Evolutionary conservation across 37 sponge, comb jelly and placozoan genomes (phyloP).

Genomic region (Cliona cf. orientalis): DNA sequence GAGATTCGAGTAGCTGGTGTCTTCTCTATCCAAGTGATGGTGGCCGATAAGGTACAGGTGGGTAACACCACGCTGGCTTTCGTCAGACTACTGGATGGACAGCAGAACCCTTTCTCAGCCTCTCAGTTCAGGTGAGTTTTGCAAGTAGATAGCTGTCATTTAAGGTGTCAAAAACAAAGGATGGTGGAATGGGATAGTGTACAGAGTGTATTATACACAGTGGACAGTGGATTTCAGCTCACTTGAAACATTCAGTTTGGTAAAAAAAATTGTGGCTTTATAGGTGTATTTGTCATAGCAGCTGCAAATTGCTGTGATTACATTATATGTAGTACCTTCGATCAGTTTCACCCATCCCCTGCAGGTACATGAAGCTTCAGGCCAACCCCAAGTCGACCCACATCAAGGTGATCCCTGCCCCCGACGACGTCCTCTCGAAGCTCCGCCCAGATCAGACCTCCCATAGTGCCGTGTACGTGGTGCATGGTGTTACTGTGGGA

Average conservation of each 20-base stretch:
- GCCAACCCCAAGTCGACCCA: constrained; percentile 57
- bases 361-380: constrained; percentile 65
- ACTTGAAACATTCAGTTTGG: no score
- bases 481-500: constrained; percentile 72
- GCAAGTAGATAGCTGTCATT: no score
- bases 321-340: no score
- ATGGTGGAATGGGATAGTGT: no score
- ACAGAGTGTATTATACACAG: no score
- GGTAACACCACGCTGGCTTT: constrained; percentile 63
- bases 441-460: constrained; percentile 6
- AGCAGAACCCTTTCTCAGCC: constrained; percentile 54
- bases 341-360: not conserved
- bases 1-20: constrained; percentile 59
- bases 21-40: constrained; percentile 47
- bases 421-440: not conserved
- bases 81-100: constrained; percentile 65
- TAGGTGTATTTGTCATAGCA: not conserved
- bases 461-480: constrained; percentile 41
- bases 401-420: constrained; percentile 58
- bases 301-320: not conserved
- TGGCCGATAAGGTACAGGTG: constrained; percentile 74
- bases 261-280: no score
- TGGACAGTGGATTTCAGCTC: no score
- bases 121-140: constrained; percentile 49
- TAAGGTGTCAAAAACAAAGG: no score